Percentiles rank a stretch among this genome's conserved stretches.
phyloP scores from a whole-genome alignment of 2,113 vertebrate genomes.

The Apeltes quadracus region DNA sequence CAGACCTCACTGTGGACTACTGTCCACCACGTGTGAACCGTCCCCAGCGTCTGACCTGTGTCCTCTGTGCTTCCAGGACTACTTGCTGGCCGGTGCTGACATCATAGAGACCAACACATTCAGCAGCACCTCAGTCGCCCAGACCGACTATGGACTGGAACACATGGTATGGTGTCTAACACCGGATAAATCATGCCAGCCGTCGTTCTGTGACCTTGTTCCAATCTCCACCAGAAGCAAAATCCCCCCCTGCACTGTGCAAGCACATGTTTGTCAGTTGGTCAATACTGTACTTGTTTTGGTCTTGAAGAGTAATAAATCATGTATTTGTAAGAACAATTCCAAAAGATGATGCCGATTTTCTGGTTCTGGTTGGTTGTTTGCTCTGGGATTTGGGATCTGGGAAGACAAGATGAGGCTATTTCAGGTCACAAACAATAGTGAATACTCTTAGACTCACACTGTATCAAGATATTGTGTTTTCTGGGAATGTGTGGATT shows the following conservation, averaged over 20 bases:
- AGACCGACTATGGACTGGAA: constrained; percentile 93
- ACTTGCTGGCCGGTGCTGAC: constrained; percentile 91
- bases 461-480: not conserved
- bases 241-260: not conserved
- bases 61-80: constrained; percentile 82
- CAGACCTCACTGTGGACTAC: not conserved
- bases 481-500: not conserved
- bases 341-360: not conserved
- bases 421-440: not conserved
- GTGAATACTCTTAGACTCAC: not conserved
- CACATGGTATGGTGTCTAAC: constrained; percentile 83
- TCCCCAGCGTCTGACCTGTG: not conserved
- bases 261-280: not conserved
- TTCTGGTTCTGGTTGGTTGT: not conserved
- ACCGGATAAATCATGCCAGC: not conserved
- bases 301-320: not conserved
- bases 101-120: constrained; percentile 99
- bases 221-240: not conserved
- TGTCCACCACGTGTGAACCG: not conserved
- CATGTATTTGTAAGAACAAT: not conserved
- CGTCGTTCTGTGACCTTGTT: constrained; percentile 3
- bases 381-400: not conserved
- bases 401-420: too few relatives aligned
- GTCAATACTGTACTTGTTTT: not conserved
- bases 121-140: constrained; percentile 91